phyloP scores from a whole-genome alignment of 2,888 invertebrate genomes.

The Mactromeris polynyma region DNA sequence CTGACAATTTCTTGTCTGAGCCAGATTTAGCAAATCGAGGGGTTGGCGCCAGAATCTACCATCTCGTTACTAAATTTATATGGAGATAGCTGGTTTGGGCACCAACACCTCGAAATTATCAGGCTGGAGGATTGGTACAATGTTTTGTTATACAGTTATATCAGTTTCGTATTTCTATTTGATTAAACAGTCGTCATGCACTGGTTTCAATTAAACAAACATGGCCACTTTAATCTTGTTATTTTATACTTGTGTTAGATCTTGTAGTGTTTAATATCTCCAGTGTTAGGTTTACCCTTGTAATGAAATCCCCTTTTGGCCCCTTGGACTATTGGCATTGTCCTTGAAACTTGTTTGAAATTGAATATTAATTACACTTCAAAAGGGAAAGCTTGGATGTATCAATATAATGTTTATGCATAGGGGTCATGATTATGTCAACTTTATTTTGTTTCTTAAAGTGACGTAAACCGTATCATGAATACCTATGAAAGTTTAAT shows the following conservation, averaged over 20 bases:
- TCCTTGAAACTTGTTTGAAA: conserved; percentile 6
- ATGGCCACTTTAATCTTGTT: conserved; percentile 2
- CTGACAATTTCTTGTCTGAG: background rate
- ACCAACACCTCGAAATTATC: background rate
- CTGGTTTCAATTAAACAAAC: background rate
- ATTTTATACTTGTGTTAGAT: background rate
- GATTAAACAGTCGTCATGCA: background rate
- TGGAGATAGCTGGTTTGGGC: too few species aligned
- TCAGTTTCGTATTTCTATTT: background rate
- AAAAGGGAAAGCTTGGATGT: background rate
- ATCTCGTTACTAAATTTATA: too few species aligned
- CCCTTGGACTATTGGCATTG: background rate
- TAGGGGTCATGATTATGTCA: background rate
- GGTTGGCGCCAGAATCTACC: too few species aligned
- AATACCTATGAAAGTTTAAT: too few species aligned
- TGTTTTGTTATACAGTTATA: background rate
- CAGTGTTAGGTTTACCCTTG: background rate
- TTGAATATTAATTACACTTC: background rate
- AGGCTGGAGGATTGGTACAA: background rate
- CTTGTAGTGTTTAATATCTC: background rate
- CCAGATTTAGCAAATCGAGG: background rate
- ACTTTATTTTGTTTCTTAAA: background rate
- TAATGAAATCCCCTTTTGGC: background rate
- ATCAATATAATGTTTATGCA: background rate
- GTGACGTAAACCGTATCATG: background rate